Evolutionary conservation across 2,797 vertebrate genomes (phyloP), one percentile per base, ranked within the genome.

Genomic region (Siniperca undulata): DNA sequence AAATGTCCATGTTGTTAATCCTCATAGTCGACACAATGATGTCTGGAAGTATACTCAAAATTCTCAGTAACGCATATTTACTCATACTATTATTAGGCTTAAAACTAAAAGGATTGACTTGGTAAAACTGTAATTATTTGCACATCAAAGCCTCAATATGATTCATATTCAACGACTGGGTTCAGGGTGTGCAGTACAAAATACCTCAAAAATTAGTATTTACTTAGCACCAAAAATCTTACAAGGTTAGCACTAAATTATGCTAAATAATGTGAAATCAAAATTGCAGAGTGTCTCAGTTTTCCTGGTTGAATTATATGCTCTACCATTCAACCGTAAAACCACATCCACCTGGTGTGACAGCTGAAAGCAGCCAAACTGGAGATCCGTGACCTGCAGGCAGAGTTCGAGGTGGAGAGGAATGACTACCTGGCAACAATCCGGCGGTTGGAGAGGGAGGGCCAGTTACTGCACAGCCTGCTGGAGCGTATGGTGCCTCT

Each of bases 351-450:
- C 40, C 10, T 79, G n/a, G 34, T 64, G 17, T 62, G 30, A 78
- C 93, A 99, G 97, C 94, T 99, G 46, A 93, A 81, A 88, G 97
- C 95, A 11, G 97, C 97, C 0, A 94, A 96, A 89, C 94, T 97
- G 2, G 96, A 99, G 94, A 98, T 98, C 92, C 94, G 94, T 24
- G 97, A 98, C 68, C 95, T 98, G 84, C 97, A 98, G 91, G 91
- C 93, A 0, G 97, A 98, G 91, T 98, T 98, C 48, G 97, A 97
- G 90, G 93, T 94, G 65, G 97, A 98, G 84, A 96, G 97, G 74
- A 95, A 97, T 0, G 96, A 97, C 86, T 97, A 97, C 87, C 92
- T 98, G 87, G 91, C 94, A 27, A 96, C 94, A 60, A 97, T 98
- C 86, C 94, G 95, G 10, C 89, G 93, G 48, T 95, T 97, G 89